Percentiles rank a stretch among this genome's conserved stretches.
These are phyloP conservation scores for Pimephales promelas DNA, from an alignment of 2,113 vertebrate species.

Conservation along the genomic window DNA sequence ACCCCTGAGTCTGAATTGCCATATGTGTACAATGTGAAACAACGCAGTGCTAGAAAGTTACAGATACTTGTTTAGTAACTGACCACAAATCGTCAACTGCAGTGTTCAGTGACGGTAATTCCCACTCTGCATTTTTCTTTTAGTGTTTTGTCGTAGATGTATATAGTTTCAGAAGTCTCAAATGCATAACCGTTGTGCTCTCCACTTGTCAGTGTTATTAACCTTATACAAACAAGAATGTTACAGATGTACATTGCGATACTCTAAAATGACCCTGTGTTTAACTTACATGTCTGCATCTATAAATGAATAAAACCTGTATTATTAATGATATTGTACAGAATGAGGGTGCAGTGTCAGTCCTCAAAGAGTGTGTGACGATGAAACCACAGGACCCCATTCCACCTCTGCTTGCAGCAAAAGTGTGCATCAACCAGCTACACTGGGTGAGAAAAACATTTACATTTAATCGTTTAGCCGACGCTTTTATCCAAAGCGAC, in stretches of 20 bases:
- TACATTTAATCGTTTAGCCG: too few relatives aligned
- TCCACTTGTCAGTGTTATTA: background rate
- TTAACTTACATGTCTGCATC: background rate
- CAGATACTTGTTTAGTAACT: background rate
- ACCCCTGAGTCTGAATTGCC: too few relatives aligned
- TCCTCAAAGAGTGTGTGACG: constrained; percentile 88
- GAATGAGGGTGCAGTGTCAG: constrained; percentile 89
- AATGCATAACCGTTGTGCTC: background rate
- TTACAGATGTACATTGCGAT: background rate
- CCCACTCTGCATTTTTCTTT: background rate
- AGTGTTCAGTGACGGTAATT: background rate
- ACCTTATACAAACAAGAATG: background rate
- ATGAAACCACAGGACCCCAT: constrained; percentile 90
- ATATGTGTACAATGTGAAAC: background rate
- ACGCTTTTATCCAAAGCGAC: too few relatives aligned
- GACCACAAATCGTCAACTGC: background rate
- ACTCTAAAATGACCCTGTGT: background rate
- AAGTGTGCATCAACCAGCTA: constrained; percentile 93
- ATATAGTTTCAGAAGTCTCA: background rate
- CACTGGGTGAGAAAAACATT: constrained; percentile 86
- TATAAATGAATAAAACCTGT: background rate
- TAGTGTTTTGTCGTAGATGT: background rate
- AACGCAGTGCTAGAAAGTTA: background rate
- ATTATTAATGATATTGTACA: constrained; percentile 59
- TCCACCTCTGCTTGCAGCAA: constrained; percentile 88